Evolutionary conservation across 2,113 vertebrate genomes (phyloP), one percentile per base, ranked within the genome.

Genomic region (Pycnonotus jocosus): DNA sequence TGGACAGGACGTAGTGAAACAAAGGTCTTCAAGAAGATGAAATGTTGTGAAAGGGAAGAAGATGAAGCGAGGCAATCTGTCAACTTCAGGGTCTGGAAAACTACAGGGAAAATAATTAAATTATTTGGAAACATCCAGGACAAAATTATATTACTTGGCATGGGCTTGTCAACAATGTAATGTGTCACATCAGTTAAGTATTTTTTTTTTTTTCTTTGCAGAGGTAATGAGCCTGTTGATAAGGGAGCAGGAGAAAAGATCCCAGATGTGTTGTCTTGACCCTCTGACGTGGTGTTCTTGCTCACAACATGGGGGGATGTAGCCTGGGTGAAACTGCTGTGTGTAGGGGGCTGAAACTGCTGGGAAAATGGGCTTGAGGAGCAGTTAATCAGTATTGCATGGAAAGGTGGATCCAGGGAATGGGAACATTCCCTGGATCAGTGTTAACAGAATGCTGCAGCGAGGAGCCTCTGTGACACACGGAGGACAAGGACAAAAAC

Each of bases 71-170:
- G 69, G 76, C 92, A 20, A 40, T 95, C 86, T 78, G 60, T 97
- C 94, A 92, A 5, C 85, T 88, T 90, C 79, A 37, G 81, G 60
- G 62, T 83, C 83, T 97, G 95, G 95, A 92, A 93, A 96, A 92
- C 86, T 90, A 73, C 92, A 74, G 88, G 91, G 77, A 80, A 95
- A 96, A 81, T 91, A 97, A 97, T 96, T 45, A 31, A 81, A 77
- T 95, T 95, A 95, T 61, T 96, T 93, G 64, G 86, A 94, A 95
- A 80, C 92, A 92, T 73, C 4, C 6, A 94, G 77, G 80, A 92
- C 88, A 88, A 96, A 96, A 95, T 94, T 30, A 4, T 86, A 94
- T 97, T 97, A 93, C 60, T 83, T 86, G 82, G 91, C 81, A 86
- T 81, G 92, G 91, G 86, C 92, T 94, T 97, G 96, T 95, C 96